Base-by-base conservation (phyloP, 2,113 vertebrate species). In the Trogon surrucura region DNA sequence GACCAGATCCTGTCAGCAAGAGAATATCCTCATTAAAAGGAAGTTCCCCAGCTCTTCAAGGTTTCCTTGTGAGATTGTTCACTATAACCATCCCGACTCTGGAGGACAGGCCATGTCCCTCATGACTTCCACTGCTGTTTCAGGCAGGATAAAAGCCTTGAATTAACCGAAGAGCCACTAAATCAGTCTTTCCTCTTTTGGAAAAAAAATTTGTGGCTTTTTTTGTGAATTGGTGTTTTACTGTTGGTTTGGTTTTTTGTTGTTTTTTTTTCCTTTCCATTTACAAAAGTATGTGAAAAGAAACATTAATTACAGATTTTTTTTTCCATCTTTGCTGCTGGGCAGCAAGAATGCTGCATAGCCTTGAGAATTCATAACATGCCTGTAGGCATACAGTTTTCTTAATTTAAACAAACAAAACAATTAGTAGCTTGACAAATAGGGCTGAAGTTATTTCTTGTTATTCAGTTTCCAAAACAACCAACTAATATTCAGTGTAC, bases 341-440 rank as follows among this genome's bases (percentile, higher is more conserved):
- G 56, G 51, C 44, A 91, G 30, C 70, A 30, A 58, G 60, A 84
- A 71, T 54, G 20, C 32, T 70, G 12, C 32, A 54, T 44, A 71
- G 30, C 78, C 47, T 32, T 71, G n/a, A 84, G 69, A 86, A 92
- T 86, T 84, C 10, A 6, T 74, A 71, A 36, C 9, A 34, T 70
- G 20, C 67, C 44, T 0, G 0, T 53, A 56, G 69, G 72, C 65
- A 34, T 62, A 26, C 2, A 26, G 25, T 69, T 95, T 85, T 82
- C 70, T 70, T 83, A 65, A 89, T 93, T 87, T 89, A 91, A 94
- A 85, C 80, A 80, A 93, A 84, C 47, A 84, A 70, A 93, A 70
- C 17, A 50, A 88, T 96, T 89, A 95, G 45, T 71, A 72, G 41
- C 53, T 92, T 81, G 22, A 92, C 30, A 67, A 92, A 90, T 88